Base-by-base conservation (phyloP, 2,797 vertebrate genomes). In the Enteromius unitaeniatus region DNA sequence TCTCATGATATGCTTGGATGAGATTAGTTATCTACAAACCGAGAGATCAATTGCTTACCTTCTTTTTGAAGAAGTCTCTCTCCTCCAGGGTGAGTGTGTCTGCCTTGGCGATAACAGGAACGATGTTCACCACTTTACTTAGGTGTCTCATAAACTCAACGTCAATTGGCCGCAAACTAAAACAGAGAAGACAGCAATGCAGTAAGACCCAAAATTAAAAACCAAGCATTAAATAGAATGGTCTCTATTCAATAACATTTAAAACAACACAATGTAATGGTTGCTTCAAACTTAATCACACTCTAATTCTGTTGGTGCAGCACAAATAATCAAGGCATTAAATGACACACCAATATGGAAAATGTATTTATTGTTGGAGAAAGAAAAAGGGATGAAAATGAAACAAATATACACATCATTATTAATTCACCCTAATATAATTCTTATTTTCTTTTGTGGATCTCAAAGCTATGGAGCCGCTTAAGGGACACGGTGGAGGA, bases 71-170 rank as follows among this genome's bases (percentile, higher is more conserved):
- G 93, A 92, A 93, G 88, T 97, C 96, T 89, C 98, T 95, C 93
- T 99, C 98, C 88, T 99, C 98, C 93, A 99, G 95, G 49, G 98
- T 99, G 86, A 99, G 93, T 0, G 97, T 99, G 95, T 99, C 98
- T 0, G 97, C 97, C 89, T 99, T 99, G 81, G 98, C 97, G 0
- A 99, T 99, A 92, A 99, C 96, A 0, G 97, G 97, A 19, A 99
- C 98, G 0, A 99, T 99, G 94, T 99, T 99, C 85, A 99, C 97
- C 91, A 99, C 97, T 89, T 99, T 99, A 89, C 98, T 98, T 78
- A 99, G 95, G 65, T 97, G 97, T 75, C 96, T 96, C 98, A 99
- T 99, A 92, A 99, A 99, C 92, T 98, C 98, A 26, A 99, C 97
- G 91, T 99, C 98, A 82, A 99, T 88, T 7, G 97, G 97, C 86